Conservation (phyloP, 2,113 vertebrate species). For the Pyxicephalus adspersus region DNA sequence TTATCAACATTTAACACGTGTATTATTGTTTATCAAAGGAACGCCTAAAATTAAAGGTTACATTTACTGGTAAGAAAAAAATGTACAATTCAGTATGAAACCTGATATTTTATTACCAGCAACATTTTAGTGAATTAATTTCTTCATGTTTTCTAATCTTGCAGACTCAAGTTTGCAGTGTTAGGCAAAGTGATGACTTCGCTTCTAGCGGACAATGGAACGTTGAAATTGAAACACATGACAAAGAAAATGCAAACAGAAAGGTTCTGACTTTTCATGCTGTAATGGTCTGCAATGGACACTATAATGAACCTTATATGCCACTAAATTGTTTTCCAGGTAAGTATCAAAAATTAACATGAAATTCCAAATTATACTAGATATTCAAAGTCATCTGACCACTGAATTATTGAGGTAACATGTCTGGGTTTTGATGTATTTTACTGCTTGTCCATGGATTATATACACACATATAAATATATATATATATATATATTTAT, state of each 20-base stretch:
- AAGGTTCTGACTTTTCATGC: slow-evolving; percentile 80
- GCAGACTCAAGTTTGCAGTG: slow-evolving; percentile 79
- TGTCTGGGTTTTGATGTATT: no score
- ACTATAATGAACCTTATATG: slow-evolving; percentile 69
- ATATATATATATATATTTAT: no score
- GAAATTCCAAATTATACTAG: background rate
- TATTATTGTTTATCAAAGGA: no score
- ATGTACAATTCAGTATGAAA: no score
- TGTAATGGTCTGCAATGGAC: slow-evolving; percentile 85
- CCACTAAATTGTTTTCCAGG: slow-evolving; percentile 83
- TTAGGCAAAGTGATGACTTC: slow-evolving; percentile 77
- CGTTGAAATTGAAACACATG: slow-evolving; percentile 70
- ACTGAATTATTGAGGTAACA: background rate
- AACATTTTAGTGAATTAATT: background rate
- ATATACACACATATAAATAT: no score
- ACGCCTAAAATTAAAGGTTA: no score
- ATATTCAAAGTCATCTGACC: background rate
- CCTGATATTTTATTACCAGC: background rate
- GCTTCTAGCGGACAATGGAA: slow-evolving; percentile 84
- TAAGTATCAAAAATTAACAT: slow-evolving; percentile 59
- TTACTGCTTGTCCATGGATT: no score
- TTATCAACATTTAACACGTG: no score
- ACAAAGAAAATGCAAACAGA: slow-evolving; percentile 45
- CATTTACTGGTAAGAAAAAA: no score
- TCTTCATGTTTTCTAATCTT: slow-evolving; percentile 61